Evolutionary conservation across 1,140 invertebrate species (phyloP), one percentile per base, ranked within the genome.

Genomic region (Zaprionus tsacasi): DNA sequence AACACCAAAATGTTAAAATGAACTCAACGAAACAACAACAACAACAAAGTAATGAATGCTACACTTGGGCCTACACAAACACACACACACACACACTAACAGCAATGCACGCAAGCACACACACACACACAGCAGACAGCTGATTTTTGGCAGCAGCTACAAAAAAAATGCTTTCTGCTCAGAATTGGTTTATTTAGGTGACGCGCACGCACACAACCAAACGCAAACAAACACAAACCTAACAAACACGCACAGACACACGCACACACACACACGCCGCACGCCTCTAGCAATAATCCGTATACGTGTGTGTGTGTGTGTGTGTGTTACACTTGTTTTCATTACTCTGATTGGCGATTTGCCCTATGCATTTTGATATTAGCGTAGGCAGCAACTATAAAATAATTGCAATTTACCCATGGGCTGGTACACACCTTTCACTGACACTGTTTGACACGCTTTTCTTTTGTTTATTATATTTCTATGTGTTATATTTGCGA

Each of bases 271-370:
- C 54, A 48, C 45, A 48, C 57, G n/a, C 40, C 15, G 61, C 48
- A 70, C 36, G 55, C 38, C 43, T 38, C 48, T 17, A 61, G 59
- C 50, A 50, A 52, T 61, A 60, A 21, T 17, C 17, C 15, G 45
- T 50, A n/a, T 50, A 12, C n/a, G 45, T 21, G 45, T 21, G 17
- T 12, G 3, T 48, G 7, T 21, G 8, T 50, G 48, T 55, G 50
- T 70, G 40, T 40, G 56, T 76, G 68, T 66, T 76, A 66, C 73
- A 76, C 69, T 76, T 76, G 69, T 71, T 76, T 76, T 76, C 57
- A 68, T 67, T 76, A 58, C 74, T 76, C 56, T 60, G 40, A 65
- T 75, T 75, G 67, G 67, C 55, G 52, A 52, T 75, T 71, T 45
- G 57, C 58, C 40, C 54, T 59, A 54, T 67, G 63, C 70, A 67